Base-by-base conservation (phyloP, 2,113 vertebrate species). In the Chlorodrepanis virens region DNA sequence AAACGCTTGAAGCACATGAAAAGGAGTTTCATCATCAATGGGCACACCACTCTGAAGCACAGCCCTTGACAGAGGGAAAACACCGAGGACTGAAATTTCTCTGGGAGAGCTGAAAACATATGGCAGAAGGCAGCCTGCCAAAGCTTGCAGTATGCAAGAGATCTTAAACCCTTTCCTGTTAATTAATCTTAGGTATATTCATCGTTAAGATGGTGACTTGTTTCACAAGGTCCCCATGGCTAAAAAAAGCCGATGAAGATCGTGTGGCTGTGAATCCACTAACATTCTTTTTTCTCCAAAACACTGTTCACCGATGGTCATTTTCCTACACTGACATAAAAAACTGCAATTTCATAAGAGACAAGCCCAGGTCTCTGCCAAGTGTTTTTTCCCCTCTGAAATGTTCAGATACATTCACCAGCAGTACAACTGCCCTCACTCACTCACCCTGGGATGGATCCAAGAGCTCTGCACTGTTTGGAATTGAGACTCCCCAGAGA, bases 101-200 rank as follows among this genome's bases (percentile, higher is more conserved):
- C 83, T 14, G 35, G 28, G 42, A 79, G 39, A 95, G 60, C 63
- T 67, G 7, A 40, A 67, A 86, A 75, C 95, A 87, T 89, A 95
- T 74, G 94, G 86, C 83, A 61, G 68, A 11, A 90, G 92, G 85
- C 90, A 90, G 92, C 1, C 35, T 94, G 91, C 88, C 92, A 95
- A 59, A 86, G 74, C 86, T n/a, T 9, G 2, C 76, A 20, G 39
- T 1, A 12, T 18, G 59, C 50, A 22, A 40, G 64, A 83, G 53
- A 72, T 40, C 90, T 6, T 47, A 47, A 93, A 72, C 68, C 2
- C 21, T 20, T 80, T 63, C 76, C 70, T 37, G 25, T 76, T 37
- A 87, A 93, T 87, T 75, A 76, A 74, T 70, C 81, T 65, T 19
- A 56, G 71, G 82, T 84, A 87, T 49, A 85, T 11, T 76, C 57